Base-by-base conservation (phyloP, 2,113 vertebrate species). In the Rhinolophus sinicus region DNA sequence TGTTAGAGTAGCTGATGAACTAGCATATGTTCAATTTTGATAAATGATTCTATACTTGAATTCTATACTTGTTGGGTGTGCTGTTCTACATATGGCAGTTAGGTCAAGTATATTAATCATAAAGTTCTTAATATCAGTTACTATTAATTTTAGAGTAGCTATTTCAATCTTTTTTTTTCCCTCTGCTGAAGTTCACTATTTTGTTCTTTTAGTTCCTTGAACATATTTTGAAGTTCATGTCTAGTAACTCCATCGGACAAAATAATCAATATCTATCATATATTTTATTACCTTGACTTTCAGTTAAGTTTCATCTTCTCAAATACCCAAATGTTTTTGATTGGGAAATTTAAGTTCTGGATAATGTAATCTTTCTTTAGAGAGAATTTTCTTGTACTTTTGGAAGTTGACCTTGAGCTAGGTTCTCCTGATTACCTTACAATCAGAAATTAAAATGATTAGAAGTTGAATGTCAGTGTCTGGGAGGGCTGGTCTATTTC, bases 291-390 rank as follows among this genome's bases (percentile, higher is more conserved):
- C 75, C 54, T 60, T 69, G 1, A 2, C n/a, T 84, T 87, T 93
- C 52, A 95, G 78, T n/a, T 88, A 92, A 81, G 44, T 52, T 21
- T 24, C 40, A 50, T 81, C n/a, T 87, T 93, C 76, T 84, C 15
- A 75, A 91, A 69, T 56, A 47, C 26, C 28, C 11, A 90, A 75
- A 56, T 40, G 44, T 38, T 91, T 93, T 88, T 88, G 10, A 35
- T 33, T 77, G 30, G 58, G 1, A 73, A 77, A 52, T n/a, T 21
- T 1, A 89, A 89, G n/a, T 30, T 85, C 18, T 87, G 80, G 38
- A 44, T 72, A 70, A 30, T 60, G 26, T 50, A 72, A 30, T 28
- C 6, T 72, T 82, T n/a, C 30, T 87, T 82, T 33, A 16, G 5
- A 83, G 85, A 93, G 18, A 40, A 30, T 62, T 80, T 60, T 92